phyloP scores from a whole-genome alignment of 2,113 vertebrate species.

The Erpornis zantholeuca region DNA sequence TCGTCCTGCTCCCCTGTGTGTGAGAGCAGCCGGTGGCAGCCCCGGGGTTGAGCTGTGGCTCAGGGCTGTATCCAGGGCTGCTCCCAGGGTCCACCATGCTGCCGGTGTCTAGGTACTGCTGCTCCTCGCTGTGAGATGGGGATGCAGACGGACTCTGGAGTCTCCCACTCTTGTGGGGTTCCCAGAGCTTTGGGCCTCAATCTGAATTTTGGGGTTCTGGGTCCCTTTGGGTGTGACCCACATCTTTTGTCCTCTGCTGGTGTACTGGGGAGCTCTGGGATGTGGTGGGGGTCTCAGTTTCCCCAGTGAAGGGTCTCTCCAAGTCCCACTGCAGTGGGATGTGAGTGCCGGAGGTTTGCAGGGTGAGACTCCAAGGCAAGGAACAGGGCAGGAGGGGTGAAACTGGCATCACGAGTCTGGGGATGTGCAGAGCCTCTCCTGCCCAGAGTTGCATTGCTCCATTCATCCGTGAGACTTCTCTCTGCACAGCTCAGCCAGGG shows the following conservation, averaged over 20 bases:
- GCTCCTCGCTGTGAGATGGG: rapidly evolving
- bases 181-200: not conserved
- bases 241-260: not conserved
- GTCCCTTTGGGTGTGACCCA: not conserved
- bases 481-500: not conserved
- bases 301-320: not conserved
- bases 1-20: not conserved
- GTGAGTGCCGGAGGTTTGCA: rapidly evolving
- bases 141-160: not conserved
- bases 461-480: not conserved
- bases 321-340: not conserved
- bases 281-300: not conserved
- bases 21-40: not conserved
- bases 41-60: rapidly evolving
- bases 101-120: rapidly evolving
- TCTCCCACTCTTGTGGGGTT: not conserved
- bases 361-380: not conserved
- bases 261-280: not conserved
- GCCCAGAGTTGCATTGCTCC: not conserved
- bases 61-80: not conserved
- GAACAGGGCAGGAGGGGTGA: not conserved
- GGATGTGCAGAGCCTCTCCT: not conserved
- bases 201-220: not conserved
- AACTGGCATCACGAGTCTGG: rapidly evolving
- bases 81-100: rapidly evolving